Conservation (phyloP, 2,113 vertebrate genomes). For the Taurulus bubalis region DNA sequence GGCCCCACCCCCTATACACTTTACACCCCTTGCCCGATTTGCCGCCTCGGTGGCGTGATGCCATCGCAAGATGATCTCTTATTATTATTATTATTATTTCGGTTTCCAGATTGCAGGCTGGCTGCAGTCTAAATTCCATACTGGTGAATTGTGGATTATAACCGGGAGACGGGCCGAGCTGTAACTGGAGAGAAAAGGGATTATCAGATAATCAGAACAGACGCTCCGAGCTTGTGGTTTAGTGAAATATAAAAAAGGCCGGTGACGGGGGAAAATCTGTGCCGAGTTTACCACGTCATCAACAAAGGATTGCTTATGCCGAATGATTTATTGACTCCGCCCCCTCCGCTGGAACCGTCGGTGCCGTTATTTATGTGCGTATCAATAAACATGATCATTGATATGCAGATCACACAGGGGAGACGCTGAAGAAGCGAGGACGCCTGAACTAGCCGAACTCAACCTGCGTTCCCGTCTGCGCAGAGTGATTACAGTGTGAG, state of each 20-base stretch:
- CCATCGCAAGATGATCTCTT: too few species aligned
- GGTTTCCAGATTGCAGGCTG: slow-evolving; percentile 21
- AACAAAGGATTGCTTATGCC: slow-evolving; percentile 8
- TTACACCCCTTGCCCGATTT: too few species aligned
- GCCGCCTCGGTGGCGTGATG: too few species aligned
- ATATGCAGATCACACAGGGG: slow-evolving; percentile 30
- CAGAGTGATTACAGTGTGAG: slow-evolving; percentile 44
- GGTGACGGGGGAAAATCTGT: slow-evolving; percentile 3
- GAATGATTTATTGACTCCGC: slow-evolving; percentile 45
- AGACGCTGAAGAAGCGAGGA: not conserved
- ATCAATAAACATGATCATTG: slow-evolving; percentile 43
- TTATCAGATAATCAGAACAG: slow-evolving; percentile 45
- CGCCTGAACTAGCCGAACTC: not conserved
- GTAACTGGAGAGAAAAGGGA: slow-evolving; percentile 18
- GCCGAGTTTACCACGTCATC: slow-evolving; percentile 17
- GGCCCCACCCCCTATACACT: too few species aligned
- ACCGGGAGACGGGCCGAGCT: slow-evolving; percentile 12
- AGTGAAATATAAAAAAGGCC: not conserved
- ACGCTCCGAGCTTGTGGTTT: slow-evolving; percentile 25
- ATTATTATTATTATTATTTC: not conserved
- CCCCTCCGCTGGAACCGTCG: slow-evolving; percentile 7
- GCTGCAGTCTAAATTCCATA: not conserved
- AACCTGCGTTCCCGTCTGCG: slow-evolving; percentile 17
- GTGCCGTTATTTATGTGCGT: slow-evolving; percentile 9
- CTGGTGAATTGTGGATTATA: slow-evolving; percentile 11